These are phyloP conservation scores for Protodeltote pygarga DNA, from an alignment of 2,888 invertebrate genomes.

Conservation along the genomic window DNA sequence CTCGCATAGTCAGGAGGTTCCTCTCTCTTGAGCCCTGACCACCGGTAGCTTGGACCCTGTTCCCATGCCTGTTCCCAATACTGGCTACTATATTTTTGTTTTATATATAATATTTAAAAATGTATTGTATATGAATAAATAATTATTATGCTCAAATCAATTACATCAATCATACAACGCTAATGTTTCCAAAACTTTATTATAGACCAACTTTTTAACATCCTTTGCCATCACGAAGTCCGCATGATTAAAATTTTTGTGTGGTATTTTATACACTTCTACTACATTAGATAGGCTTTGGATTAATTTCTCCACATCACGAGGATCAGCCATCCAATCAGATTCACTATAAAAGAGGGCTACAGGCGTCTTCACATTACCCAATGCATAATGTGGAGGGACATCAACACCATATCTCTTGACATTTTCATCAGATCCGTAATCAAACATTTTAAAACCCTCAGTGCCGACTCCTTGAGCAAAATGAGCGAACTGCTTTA, in stretches of 20 bases:
- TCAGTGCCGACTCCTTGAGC: constrained; percentile 76
- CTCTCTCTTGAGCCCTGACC: no score
- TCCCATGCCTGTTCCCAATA: no score
- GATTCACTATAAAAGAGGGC: constrained; percentile 74
- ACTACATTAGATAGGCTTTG: constrained; percentile 82
- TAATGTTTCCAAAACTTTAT: constrained; percentile 50
- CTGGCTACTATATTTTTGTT: no score
- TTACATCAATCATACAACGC: not conserved
- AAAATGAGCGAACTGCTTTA: constrained; percentile 84
- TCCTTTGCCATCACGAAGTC: constrained; percentile 74
- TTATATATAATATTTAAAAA: no score
- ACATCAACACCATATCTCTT: constrained; percentile 56
- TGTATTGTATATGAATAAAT: no score
- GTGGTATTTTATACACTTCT: constrained; percentile 85
- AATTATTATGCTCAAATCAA: no score
- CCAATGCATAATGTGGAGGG: constrained; percentile 68
- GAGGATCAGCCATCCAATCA: constrained; percentile 89
- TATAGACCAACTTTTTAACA: constrained; percentile 60
- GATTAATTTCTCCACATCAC: constrained; percentile 85
- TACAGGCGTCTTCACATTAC: constrained; percentile 64
- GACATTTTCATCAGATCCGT: constrained; percentile 62
- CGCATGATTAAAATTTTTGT: constrained; percentile 74
- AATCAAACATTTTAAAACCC: constrained; percentile 67
- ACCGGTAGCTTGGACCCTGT: no score
- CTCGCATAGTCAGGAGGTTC: no score